These are phyloP conservation scores for Bhutanitis thaidina DNA, from an alignment of 2,888 invertebrate species.

Conservation along the genomic window DNA sequence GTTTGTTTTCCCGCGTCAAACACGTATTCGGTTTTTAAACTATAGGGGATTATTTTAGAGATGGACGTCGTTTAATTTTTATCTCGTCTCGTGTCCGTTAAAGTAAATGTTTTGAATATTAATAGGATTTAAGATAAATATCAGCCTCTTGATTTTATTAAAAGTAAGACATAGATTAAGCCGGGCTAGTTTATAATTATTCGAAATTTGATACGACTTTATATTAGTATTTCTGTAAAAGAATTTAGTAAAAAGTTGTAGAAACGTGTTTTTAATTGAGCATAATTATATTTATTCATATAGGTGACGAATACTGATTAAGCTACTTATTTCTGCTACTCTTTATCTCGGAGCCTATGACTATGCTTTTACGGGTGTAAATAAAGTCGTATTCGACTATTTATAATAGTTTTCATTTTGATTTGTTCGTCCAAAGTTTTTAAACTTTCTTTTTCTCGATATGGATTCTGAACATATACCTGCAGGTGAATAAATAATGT, in stretches of 20 bases:
- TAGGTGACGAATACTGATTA: too few relatives aligned
- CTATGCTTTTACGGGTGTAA: too few relatives aligned
- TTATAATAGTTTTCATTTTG: too few relatives aligned
- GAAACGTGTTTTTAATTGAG: too few relatives aligned
- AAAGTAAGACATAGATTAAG: neutral
- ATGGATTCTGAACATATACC: too few relatives aligned
- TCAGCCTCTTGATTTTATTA: constrained; percentile 18
- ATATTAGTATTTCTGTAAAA: neutral
- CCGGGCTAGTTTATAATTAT: neutral
- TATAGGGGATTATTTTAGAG: constrained; percentile 35
- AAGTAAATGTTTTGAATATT: constrained; percentile 32
- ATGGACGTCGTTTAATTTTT: constrained; percentile 36
- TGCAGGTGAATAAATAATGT: too few relatives aligned
- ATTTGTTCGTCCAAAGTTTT: too few relatives aligned
- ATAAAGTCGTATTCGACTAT: too few relatives aligned
- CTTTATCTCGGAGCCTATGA: too few relatives aligned
- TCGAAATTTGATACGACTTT: neutral
- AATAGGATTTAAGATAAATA: constrained; percentile 27
- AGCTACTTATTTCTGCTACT: too few relatives aligned
- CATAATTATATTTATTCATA: too few relatives aligned
- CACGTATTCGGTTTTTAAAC: constrained; percentile 55
- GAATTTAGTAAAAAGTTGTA: neutral
- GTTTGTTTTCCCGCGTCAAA: constrained; percentile 60
- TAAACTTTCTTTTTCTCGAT: too few relatives aligned
- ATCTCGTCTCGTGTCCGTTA: constrained; percentile 29